Evolutionary conservation across 1,140 invertebrate species (phyloP).

Genomic region (Helicoverpa armigera): DNA sequence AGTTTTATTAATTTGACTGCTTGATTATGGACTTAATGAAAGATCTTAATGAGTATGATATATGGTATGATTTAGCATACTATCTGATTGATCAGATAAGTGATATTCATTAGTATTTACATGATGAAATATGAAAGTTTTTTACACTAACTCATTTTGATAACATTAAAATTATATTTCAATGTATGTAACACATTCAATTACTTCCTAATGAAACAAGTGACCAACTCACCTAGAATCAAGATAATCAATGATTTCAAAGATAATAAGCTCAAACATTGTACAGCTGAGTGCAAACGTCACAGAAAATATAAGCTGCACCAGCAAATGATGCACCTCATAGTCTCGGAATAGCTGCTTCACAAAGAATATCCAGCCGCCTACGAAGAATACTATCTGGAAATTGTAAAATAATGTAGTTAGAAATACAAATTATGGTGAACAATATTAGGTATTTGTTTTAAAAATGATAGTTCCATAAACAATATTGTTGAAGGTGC

Average conservation of each 20-base stretch:
- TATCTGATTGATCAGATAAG: too few relatives aligned
- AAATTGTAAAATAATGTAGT: conserved; percentile 72
- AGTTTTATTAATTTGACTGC: too few relatives aligned
- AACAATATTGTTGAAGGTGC: too few relatives aligned
- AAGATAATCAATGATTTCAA: conserved; percentile 98
- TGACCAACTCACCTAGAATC: conserved; percentile 87
- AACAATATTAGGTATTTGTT: too few relatives aligned
- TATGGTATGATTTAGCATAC: too few relatives aligned
- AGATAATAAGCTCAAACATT: conserved; percentile 99
- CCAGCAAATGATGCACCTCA: conserved; percentile 97
- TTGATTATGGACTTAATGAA: too few relatives aligned
- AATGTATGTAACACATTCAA: background rate
- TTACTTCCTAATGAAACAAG: background rate
- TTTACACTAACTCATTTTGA: too few relatives aligned
- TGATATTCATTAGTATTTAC: too few relatives aligned
- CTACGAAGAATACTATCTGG: conserved; percentile 97
- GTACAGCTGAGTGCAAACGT: conserved; percentile 99
- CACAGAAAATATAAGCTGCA: conserved; percentile 98
- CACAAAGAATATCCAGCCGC: conserved; percentile 99
- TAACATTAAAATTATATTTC: too few relatives aligned
- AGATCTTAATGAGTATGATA: too few relatives aligned
- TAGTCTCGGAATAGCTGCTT: conserved; percentile 99
- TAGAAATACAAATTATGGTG: background rate
- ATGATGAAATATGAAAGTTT: too few relatives aligned
- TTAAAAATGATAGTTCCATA: too few relatives aligned